A percentile compares a stretch with the other conserved stretches of the same genome.
Evolutionary conservation across 2,797 vertebrate species (phyloP).

Genomic region (Agapornis canus): DNA sequence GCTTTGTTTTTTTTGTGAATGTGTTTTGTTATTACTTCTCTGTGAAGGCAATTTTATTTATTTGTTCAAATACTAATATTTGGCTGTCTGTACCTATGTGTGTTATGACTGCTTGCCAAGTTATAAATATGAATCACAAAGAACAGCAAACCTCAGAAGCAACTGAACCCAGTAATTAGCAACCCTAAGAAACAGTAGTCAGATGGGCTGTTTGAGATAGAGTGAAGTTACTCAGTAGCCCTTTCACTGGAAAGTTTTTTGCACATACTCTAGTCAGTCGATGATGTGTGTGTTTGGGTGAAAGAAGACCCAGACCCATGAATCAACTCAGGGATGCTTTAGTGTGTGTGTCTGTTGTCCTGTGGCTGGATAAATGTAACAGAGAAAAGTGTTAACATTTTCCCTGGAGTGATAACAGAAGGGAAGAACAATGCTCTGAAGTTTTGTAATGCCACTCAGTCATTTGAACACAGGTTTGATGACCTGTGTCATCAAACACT

Average conservation of each 20-base stretch:
- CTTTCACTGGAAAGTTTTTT: not conserved
- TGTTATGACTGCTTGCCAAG: not conserved
- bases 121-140: not conserved
- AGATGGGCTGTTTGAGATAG: not conserved
- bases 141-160: not conserved
- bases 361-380: not conserved
- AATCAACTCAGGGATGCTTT: not conserved
- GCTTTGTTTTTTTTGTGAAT: not conserved
- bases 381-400: not conserved
- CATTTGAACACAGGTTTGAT: not conserved
- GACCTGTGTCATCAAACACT: not conserved
- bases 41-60: not conserved
- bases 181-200: not conserved
- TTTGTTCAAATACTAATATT: not conserved
- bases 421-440: not conserved
- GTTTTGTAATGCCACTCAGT: not conserved
- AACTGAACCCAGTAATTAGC: not conserved
- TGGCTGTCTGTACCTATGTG: not conserved
- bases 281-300: rapidly evolving
- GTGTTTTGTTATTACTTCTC: not conserved
- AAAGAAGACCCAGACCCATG: not conserved
- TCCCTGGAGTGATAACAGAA: not conserved
- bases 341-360: not conserved
- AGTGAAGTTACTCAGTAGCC: rapidly evolving
- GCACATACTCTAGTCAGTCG: not conserved